Percentiles rank a stretch among this genome's conserved stretches.
These are phyloP conservation scores for Neosalanx taihuensis DNA, from an alignment of 2,797 vertebrate species.

Conservation along the genomic window DNA sequence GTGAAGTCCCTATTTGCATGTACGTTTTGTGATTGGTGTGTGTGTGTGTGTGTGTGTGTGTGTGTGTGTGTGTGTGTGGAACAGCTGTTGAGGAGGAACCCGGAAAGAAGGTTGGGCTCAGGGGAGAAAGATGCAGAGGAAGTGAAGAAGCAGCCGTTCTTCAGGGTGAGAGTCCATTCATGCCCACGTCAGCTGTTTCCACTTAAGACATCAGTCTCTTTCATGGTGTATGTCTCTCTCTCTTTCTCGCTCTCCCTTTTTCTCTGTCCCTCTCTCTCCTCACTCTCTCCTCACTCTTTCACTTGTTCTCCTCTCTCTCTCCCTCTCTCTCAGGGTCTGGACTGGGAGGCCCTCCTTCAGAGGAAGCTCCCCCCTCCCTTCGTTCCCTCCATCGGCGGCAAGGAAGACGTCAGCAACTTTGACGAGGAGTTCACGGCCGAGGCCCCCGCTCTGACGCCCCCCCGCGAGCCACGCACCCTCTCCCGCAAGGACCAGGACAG, in stretches of 20 bases:
- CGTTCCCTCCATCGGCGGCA: constrained; percentile 74
- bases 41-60: not conserved
- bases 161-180: constrained; percentile 71
- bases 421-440: constrained; percentile 90
- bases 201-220: not conserved
- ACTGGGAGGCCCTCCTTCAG: constrained; percentile 82
- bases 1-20: not conserved
- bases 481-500: constrained; percentile 82
- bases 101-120: constrained; percentile 85
- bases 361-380: constrained; percentile 83
- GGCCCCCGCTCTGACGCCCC: constrained; percentile 78
- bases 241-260: not conserved
- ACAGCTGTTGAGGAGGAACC: constrained; percentile 83
- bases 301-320: not conserved
- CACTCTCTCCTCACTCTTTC: not conserved
- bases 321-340: constrained; percentile 68
- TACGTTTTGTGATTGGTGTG: not conserved
- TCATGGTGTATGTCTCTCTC: not conserved
- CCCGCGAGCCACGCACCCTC: constrained; percentile 79
- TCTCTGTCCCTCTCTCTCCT: not conserved
- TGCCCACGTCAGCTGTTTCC: not conserved
- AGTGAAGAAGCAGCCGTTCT: constrained; percentile 91
- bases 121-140: constrained; percentile 90
- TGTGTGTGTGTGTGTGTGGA: constrained; percentile 17
- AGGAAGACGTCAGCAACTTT: constrained; percentile 89